A percentile compares a stretch with the other conserved stretches of the same genome.
phyloP scores from a whole-genome alignment of 2,797 vertebrate genomes.

The Ceryle rudis region DNA sequence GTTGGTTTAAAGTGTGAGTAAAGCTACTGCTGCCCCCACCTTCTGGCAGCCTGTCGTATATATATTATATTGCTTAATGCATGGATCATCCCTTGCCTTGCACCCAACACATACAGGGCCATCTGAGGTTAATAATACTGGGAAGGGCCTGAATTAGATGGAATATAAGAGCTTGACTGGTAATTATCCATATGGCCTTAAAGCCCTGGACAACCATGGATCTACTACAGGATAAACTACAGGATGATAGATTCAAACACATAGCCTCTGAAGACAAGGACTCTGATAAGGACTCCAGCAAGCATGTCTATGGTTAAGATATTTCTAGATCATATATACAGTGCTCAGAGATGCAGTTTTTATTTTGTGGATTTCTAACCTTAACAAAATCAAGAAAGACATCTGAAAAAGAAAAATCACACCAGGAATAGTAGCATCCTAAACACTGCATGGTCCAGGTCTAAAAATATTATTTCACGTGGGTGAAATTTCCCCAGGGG shows the following conservation, averaged over 20 bases:
- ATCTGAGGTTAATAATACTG: neutral
- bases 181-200: neutral
- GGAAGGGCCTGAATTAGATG: neutral
- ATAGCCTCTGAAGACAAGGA: neutral
- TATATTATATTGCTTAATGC: neutral
- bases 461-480: neutral
- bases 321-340: neutral
- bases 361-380: neutral
- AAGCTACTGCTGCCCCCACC: neutral
- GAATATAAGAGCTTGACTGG: neutral
- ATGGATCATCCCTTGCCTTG: neutral
- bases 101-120: fast-evolving
- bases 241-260: neutral
- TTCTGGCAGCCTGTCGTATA: neutral
- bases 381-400: neutral
- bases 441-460: neutral
- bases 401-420: neutral
- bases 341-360: neutral
- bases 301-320: neutral
- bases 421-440: neutral
- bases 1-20: neutral
- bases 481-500: neutral
- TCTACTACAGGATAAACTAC: neutral
- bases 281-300: neutral
- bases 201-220: neutral